These are phyloP conservation scores for Fragum sueziense DNA, from an alignment of 2,888 invertebrate species.

Conservation along the genomic window DNA sequence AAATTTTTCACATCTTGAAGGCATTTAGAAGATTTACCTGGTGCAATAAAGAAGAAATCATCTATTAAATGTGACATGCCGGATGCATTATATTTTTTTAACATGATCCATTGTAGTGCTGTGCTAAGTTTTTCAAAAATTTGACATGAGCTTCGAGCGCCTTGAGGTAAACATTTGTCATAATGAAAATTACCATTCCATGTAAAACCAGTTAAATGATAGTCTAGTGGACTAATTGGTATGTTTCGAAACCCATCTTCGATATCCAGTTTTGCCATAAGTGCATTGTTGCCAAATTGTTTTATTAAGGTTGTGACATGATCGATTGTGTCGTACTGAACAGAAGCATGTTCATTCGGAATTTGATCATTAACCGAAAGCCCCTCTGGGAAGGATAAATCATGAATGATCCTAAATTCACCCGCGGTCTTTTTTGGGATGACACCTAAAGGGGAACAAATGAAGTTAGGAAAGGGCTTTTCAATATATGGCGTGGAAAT, in stretches of 20 bases:
- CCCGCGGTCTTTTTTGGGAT: conserved; percentile 40
- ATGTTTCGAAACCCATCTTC: conserved; percentile 51
- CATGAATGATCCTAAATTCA: conserved; percentile 43
- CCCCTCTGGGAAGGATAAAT: conserved; percentile 39
- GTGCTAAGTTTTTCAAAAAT: conserved; percentile 45
- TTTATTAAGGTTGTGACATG: conserved; percentile 29
- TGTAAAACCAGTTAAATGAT: conserved; percentile 48
- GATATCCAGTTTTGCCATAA: conserved; percentile 54
- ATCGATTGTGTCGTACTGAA: conserved; percentile 41
- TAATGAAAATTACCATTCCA: conserved; percentile 43
- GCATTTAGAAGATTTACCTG: conserved; percentile 5
- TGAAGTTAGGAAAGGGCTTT: conserved; percentile 36
- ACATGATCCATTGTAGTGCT: conserved; percentile 45
- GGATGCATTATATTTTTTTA: conserved; percentile 3
- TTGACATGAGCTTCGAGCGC: conserved; percentile 39
- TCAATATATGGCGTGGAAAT: conserved; percentile 29
- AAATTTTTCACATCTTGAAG: conserved; percentile 14
- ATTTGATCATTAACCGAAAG: conserved; percentile 46
- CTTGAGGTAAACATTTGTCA: conserved; percentile 51
- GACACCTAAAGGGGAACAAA: conserved; percentile 47
- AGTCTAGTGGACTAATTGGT: conserved; percentile 44
- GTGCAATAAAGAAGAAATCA: conserved; percentile 36
- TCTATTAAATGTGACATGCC: conserved; percentile 25
- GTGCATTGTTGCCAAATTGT: conserved; percentile 20
- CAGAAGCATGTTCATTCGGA: conserved; percentile 31